A percentile compares a stretch with the other conserved stretches of the same genome.
Evolutionary conservation across 1,140 invertebrate genomes (phyloP).

Genomic region (Drosophila hydei): DNA sequence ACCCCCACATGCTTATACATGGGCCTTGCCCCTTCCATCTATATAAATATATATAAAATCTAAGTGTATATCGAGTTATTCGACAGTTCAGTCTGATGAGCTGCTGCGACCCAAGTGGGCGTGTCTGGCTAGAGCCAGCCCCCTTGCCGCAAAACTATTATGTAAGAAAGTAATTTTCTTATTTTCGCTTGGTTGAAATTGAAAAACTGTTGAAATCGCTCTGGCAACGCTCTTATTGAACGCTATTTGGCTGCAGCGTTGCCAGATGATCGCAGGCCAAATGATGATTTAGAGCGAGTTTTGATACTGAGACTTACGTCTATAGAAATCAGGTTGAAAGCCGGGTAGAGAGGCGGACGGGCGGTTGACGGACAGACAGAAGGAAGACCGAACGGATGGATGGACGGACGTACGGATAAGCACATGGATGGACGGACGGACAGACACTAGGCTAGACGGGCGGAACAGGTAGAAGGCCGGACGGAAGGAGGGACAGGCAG

Average conservation of each 20-base stretch:
- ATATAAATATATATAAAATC: constrained; percentile 16
- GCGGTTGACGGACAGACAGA: too few species aligned
- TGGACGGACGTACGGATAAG: too few species aligned
- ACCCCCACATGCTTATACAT: constrained; percentile 40
- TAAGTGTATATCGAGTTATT: constrained; percentile 61
- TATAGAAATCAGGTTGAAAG: too few species aligned
- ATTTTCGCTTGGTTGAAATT: constrained; percentile 64
- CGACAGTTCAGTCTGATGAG: constrained; percentile 52
- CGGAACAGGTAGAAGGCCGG: too few species aligned
- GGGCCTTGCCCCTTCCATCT: background rate
- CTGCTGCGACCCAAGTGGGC: constrained; percentile 3
- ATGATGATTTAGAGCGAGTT: too few species aligned
- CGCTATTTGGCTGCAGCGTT: background rate
- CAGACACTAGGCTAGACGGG: too few species aligned
- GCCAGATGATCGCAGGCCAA: constrained; percentile 1
- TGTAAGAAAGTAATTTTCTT: constrained; percentile 67
- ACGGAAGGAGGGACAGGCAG: too few species aligned
- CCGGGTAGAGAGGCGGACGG: too few species aligned
- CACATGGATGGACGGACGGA: too few species aligned
- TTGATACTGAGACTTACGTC: too few species aligned
- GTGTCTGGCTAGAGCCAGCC: background rate
- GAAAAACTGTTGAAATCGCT: constrained; percentile 61
- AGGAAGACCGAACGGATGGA: too few species aligned
- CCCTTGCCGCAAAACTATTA: constrained; percentile 39
- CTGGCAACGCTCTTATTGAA: constrained; percentile 1